Conservation (phyloP, 2,113 vertebrate species). For the Vidua chalybeata region DNA sequence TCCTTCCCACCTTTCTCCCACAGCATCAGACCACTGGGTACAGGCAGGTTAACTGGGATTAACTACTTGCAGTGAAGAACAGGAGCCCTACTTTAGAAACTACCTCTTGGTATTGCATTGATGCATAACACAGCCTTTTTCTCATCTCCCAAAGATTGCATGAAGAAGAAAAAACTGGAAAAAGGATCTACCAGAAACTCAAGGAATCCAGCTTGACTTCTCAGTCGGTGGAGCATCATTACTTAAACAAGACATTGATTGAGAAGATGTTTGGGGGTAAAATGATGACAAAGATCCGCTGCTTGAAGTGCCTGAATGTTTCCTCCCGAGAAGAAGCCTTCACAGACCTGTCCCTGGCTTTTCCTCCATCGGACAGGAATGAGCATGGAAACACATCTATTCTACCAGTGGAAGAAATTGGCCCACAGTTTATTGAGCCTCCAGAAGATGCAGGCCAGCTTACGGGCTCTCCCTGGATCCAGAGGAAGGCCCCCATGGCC, state of each 20-base stretch:
- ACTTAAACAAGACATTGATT: conserved; percentile 72
- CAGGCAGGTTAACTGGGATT: background rate
- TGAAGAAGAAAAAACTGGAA: conserved; percentile 81
- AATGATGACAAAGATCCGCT: conserved; percentile 81
- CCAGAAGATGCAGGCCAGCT: background rate
- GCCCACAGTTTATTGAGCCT: background rate
- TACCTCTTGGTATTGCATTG: background rate
- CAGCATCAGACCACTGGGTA: background rate
- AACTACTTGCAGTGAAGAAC: background rate
- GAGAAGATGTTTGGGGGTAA: conserved; percentile 86
- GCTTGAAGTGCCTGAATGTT: conserved; percentile 77
- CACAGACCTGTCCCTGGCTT: conserved; percentile 83
- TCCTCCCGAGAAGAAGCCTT: conserved; percentile 83
- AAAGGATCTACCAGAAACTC: conserved; percentile 77
- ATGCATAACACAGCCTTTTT: background rate
- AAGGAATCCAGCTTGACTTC: conserved; percentile 69
- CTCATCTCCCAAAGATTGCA: conserved; percentile 71
- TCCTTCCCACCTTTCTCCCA: background rate
- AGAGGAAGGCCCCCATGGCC: conserved; percentile 17
- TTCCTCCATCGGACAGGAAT: conserved; percentile 65
- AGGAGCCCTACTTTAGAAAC: background rate
- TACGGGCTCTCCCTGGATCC: conserved; percentile 26
- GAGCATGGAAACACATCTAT: background rate
- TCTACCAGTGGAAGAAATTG: conserved; percentile 45
- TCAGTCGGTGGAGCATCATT: conserved; percentile 24